Percentiles rank a stretch among this genome's conserved stretches.
Conservation (phyloP, 2,888 invertebrate genomes). For the Pachymerium ferrugineum region DNA sequence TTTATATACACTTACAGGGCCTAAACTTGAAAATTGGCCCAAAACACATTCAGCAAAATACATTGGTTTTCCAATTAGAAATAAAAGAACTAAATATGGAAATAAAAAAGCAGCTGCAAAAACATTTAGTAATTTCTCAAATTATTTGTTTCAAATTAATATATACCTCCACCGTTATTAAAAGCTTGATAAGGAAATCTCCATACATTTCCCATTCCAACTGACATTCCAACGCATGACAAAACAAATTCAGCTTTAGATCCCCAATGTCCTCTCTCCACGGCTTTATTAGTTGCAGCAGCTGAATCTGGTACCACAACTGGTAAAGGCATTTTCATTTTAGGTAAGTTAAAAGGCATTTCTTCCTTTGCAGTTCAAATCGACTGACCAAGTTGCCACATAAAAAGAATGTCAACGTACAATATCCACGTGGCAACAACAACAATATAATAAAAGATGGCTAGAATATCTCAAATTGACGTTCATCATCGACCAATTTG, state of each 20-base stretch:
- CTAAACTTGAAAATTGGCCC: not conserved
- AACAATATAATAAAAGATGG: too few relatives aligned
- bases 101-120: not conserved
- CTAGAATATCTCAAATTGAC: too few relatives aligned
- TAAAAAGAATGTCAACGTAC: too few relatives aligned
- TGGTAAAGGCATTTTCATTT: not conserved
- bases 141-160: not conserved
- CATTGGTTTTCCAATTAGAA: not conserved
- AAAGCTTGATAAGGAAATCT: not conserved
- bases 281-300: not conserved
- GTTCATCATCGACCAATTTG: too few relatives aligned
- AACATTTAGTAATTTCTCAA: not conserved
- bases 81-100: not conserved
- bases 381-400: too few relatives aligned
- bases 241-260: not conserved
- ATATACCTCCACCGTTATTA: slow-evolving; percentile 1
- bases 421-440: too few relatives aligned
- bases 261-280: not conserved
- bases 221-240: not conserved
- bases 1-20: not conserved
- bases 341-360: not conserved
- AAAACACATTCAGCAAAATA: not conserved
- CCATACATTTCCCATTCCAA: slow-evolving; percentile 1
- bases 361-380: too few relatives aligned
- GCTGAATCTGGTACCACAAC: not conserved